Conservation (phyloP, 2,797 vertebrate species). For the Meriones psammophilus region DNA sequence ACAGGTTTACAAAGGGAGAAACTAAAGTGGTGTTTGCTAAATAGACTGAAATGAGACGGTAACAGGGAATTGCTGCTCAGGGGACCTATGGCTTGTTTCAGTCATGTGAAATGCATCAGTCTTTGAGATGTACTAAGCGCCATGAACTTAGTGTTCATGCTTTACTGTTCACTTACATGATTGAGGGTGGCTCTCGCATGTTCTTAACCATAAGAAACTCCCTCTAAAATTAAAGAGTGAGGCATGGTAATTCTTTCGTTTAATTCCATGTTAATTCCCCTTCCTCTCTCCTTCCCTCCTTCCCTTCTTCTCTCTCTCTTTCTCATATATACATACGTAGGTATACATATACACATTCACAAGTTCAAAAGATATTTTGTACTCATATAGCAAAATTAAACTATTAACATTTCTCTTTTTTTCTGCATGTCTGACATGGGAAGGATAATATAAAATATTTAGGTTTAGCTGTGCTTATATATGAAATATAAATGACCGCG, state of each 20-base stretch:
- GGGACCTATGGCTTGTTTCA: not conserved
- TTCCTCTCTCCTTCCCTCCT: not conserved
- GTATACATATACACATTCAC: not conserved
- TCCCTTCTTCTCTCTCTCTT: no score
- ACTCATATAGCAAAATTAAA: not conserved
- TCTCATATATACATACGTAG: no score
- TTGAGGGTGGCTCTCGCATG: not conserved
- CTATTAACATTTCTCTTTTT: conserved; percentile 54
- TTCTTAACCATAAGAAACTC: not conserved
- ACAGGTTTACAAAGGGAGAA: not conserved
- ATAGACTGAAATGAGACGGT: not conserved
- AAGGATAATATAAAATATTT: not conserved
- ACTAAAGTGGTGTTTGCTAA: no score
- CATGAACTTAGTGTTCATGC: not conserved
- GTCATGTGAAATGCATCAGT: no score
- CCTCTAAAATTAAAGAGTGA: not conserved
- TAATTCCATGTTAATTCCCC: no score
- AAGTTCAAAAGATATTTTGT: not conserved
- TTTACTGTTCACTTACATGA: not conserved
- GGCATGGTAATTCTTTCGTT: not conserved
- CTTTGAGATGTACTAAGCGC: not conserved
- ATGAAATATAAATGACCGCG: conserved; percentile 2
- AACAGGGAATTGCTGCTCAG: not conserved
- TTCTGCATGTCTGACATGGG: conserved; percentile 1
- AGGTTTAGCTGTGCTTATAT: not conserved